These are phyloP conservation scores for Leptogaster cylindrica DNA, from an alignment of 2,888 invertebrate species.

Conservation along the genomic window DNA sequence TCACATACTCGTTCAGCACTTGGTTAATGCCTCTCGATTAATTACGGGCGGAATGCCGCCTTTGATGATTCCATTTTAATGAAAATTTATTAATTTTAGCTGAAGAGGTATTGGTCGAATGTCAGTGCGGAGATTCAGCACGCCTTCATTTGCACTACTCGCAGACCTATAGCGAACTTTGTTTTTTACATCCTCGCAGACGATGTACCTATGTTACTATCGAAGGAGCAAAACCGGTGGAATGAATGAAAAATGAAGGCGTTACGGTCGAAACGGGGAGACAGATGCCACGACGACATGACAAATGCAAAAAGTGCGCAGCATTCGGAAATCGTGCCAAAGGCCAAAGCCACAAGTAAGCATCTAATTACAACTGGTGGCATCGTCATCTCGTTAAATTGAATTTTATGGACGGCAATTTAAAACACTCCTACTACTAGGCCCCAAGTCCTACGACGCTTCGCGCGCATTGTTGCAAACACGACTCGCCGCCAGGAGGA, in stretches of 20 bases:
- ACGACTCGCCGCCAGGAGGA: too few species aligned
- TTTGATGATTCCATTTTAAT: constrained; percentile 53
- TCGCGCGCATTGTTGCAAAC: too few species aligned
- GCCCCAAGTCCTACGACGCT: too few species aligned
- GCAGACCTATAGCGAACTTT: background rate
- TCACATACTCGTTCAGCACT: constrained; percentile 36
- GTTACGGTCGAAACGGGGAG: constrained; percentile 44
- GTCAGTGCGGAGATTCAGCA: background rate
- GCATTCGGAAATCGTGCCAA: constrained; percentile 24
- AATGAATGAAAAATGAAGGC: constrained; percentile 43
- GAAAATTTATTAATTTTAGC: constrained; percentile 51
- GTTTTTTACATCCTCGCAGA: background rate
- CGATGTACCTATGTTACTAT: background rate
- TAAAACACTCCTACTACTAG: too few species aligned
- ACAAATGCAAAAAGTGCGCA: constrained; percentile 26
- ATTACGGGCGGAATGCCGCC: constrained; percentile 47
- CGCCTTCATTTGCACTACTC: constrained; percentile 26
- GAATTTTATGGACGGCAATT: constrained; percentile 15
- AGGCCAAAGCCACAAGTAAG: constrained; percentile 10
- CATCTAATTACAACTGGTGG: background rate
- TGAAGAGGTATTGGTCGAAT: constrained; percentile 28
- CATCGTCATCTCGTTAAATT: constrained; percentile 23
- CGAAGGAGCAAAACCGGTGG: background rate
- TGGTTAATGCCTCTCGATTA: constrained; percentile 45
- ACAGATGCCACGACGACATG: constrained; percentile 41